Percentiles rank a stretch among this genome's conserved stretches.
Conservation (phyloP, 2,888 invertebrate genomes). For the Cremastinae sp. region DNA sequence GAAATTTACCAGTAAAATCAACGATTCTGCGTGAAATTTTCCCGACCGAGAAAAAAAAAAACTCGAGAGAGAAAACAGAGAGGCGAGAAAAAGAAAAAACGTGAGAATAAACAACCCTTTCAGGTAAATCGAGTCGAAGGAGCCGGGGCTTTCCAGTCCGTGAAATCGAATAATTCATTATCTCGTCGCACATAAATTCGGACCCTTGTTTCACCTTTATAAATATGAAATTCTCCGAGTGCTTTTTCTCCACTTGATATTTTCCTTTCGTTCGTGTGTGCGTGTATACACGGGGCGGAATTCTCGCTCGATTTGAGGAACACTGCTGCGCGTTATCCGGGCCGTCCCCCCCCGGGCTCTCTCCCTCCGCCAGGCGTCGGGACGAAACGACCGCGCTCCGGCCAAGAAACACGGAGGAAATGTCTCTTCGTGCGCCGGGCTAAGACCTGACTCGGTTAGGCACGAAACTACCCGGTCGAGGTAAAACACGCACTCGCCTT, state of each 20-base stretch:
- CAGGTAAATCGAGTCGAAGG: too few species aligned
- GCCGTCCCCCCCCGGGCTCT: neutral
- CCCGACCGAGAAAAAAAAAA: too few species aligned
- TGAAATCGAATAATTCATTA: too few species aligned
- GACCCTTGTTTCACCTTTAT: constrained; percentile 13
- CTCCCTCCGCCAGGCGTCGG: constrained; percentile 30
- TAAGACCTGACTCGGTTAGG: neutral
- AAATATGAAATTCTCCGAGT: neutral
- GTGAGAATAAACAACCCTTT: too few species aligned
- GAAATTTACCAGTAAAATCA: too few species aligned
- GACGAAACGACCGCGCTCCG: constrained; percentile 52
- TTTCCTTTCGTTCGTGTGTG: too few species aligned
- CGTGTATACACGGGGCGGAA: too few species aligned
- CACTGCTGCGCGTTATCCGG: constrained; percentile 22
- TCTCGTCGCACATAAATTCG: neutral
- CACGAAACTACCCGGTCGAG: constrained; percentile 18
- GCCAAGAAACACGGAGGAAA: constrained; percentile 37
- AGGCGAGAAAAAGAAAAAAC: too few species aligned
- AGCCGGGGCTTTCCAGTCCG: too few species aligned
- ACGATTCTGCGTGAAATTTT: too few species aligned
- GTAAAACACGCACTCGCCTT: neutral
- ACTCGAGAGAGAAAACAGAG: neutral
- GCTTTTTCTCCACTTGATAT: neutral
- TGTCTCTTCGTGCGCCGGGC: constrained; percentile 24
- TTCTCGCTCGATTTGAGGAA: constrained; percentile 33